Conservation (phyloP, 2,797 vertebrate species). For the Crenuchus spilurus region DNA sequence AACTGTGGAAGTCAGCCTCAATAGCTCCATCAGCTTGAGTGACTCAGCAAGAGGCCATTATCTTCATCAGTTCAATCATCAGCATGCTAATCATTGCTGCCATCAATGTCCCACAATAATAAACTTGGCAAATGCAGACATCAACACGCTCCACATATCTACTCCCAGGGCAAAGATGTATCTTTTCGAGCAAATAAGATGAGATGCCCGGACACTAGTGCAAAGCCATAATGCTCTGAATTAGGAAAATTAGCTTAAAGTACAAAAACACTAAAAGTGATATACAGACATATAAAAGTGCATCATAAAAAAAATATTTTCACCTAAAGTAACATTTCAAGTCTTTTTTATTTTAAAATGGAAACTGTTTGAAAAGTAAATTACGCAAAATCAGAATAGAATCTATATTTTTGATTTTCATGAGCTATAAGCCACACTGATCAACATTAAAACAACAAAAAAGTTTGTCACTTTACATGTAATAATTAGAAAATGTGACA, state of each 20-base stretch:
- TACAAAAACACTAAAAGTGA: slow-evolving; percentile 22
- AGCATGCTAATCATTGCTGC: slow-evolving; percentile 51
- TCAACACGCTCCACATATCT: slow-evolving; percentile 17
- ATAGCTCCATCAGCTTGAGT: slow-evolving; percentile 46
- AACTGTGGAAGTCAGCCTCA: slow-evolving; percentile 45
- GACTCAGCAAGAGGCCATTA: slow-evolving; percentile 57
- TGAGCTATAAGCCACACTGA: no score
- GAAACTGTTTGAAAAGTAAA: no score
- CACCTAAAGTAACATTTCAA: no score
- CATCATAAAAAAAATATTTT: no score
- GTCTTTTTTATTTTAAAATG: no score
- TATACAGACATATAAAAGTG: no score
- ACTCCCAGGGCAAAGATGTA: slow-evolving; percentile 24
- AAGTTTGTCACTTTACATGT: no score
- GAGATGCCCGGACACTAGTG: neutral
- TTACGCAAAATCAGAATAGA: no score
- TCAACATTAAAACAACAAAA: no score
- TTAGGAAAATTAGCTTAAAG: neutral
- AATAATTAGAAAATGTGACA: no score
- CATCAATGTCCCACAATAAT: slow-evolving; percentile 51
- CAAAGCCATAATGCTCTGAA: neutral
- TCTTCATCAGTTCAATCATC: slow-evolving; percentile 57
- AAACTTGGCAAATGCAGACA: slow-evolving; percentile 35
- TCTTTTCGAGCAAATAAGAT: slow-evolving; percentile 37
- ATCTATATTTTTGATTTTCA: no score